These are phyloP conservation scores for Psilopogon haemacephalus DNA, from an alignment of 2,113 vertebrate species.

Conservation along the genomic window DNA sequence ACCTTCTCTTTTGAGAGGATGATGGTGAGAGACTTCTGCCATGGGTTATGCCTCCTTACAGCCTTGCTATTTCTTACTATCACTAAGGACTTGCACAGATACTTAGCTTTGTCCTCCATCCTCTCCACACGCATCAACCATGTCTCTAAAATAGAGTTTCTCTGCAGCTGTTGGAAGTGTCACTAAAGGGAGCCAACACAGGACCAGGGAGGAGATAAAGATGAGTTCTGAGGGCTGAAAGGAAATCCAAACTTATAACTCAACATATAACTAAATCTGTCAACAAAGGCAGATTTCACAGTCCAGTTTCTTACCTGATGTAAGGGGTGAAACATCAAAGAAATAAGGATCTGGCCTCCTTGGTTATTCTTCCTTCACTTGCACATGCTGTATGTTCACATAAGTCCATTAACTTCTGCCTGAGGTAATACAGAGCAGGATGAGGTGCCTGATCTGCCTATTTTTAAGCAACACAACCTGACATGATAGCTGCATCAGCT, in stretches of 20 bases:
- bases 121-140: not conserved
- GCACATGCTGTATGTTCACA: not conserved
- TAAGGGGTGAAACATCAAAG: not conserved
- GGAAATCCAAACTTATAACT: not conserved
- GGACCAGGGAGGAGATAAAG: not conserved
- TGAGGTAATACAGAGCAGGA: not conserved
- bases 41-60: not conserved
- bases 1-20: not conserved
- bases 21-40: not conserved
- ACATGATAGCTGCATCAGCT: not conserved
- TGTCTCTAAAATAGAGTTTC: not conserved
- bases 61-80: not conserved
- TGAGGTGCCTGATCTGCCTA: not conserved
- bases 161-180: not conserved
- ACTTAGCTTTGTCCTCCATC: not conserved
- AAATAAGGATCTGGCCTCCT: not conserved
- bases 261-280: not conserved
- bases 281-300: not conserved
- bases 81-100: not conserved
- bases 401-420: not conserved
- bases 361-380: not conserved
- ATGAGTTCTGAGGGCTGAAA: not conserved
- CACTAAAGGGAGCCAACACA: not conserved
- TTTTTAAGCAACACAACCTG: not conserved
- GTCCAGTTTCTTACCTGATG: not conserved